Evolutionary conservation across 1,140 invertebrate species (phyloP).

Genomic region (Macrobrachium nipponense): DNA sequence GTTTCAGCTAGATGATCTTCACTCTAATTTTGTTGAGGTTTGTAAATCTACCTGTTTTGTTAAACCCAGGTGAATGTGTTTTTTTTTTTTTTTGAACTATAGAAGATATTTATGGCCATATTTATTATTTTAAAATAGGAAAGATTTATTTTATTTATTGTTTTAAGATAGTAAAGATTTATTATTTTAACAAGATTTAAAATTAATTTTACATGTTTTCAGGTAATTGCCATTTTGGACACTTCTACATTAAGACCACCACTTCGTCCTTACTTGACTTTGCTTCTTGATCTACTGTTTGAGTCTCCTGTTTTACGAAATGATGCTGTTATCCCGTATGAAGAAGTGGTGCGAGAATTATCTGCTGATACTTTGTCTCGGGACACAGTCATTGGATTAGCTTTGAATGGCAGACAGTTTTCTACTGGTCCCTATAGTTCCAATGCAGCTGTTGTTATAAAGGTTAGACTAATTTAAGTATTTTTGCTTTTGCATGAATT

Average conservation of each 20-base stretch:
- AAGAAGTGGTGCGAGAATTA: constrained; percentile 81
- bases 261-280: constrained; percentile 78
- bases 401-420: constrained; percentile 70
- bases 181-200: too few relatives aligned
- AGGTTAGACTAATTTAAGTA: constrained; percentile 23
- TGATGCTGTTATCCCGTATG: constrained; percentile 75
- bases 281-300: constrained; percentile 78
- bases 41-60: constrained; percentile 67
- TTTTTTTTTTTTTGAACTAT: too few relatives aligned
- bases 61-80: not conserved
- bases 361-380: constrained; percentile 79
- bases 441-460: constrained; percentile 70
- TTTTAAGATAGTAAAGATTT: too few relatives aligned
- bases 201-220: constrained; percentile 65
- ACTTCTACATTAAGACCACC: constrained; percentile 75
- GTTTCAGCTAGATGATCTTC: constrained; percentile 82
- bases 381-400: constrained; percentile 75
- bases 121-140: too few relatives aligned
- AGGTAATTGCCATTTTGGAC: constrained; percentile 80
- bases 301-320: constrained; percentile 72
- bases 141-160: too few relatives aligned
- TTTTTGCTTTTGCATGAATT: too few relatives aligned
- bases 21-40: constrained; percentile 88
- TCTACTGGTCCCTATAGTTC: constrained; percentile 76
- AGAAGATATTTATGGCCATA: too few relatives aligned